A percentile compares a stretch with the other conserved stretches of the same genome.
Conservation (phyloP, 1,140 invertebrate species). For the Ephestia elutella region DNA sequence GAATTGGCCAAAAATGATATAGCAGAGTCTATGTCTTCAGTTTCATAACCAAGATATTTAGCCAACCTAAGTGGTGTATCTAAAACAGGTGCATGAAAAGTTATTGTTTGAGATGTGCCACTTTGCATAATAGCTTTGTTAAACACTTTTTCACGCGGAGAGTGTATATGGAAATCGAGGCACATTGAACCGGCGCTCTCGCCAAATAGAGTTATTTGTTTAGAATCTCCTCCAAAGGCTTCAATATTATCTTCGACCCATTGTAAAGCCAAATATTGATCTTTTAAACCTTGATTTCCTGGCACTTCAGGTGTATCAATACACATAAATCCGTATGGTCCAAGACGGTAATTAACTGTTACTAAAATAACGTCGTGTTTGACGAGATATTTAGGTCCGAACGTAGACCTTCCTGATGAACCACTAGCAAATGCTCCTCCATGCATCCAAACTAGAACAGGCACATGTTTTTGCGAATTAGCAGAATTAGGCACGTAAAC, state of each 20-base stretch:
- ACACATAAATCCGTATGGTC: slow-evolving; percentile 79
- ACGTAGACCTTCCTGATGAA: slow-evolving; percentile 48
- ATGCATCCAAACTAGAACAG: slow-evolving; percentile 82
- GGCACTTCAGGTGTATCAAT: slow-evolving; percentile 76
- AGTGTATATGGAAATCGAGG: slow-evolving; percentile 24
- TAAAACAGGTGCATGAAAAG: slow-evolving; percentile 4
- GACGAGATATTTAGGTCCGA: slow-evolving; percentile 72
- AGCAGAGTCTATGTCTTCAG: slow-evolving; percentile 17
- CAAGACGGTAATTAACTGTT: slow-evolving; percentile 77
- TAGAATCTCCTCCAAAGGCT: slow-evolving; percentile 80
- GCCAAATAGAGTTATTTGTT: slow-evolving; percentile 78
- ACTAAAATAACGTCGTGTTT: slow-evolving; percentile 74
- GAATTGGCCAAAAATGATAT: slow-evolving; percentile 14
- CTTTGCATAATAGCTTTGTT: slow-evolving; percentile 20
- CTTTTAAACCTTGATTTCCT: slow-evolving; percentile 81
- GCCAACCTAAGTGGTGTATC: slow-evolving; percentile 13
- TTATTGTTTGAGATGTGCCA: slow-evolving; percentile 11
- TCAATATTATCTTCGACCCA: slow-evolving; percentile 79
- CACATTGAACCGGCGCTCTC: slow-evolving; percentile 77
- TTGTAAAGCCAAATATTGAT: slow-evolving; percentile 78
- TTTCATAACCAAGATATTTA: slow-evolving; percentile 17
- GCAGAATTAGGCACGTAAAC: slow-evolving; percentile 29
- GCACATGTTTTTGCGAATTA: slow-evolving; percentile 27
- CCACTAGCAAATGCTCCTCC: slow-evolving; percentile 78
- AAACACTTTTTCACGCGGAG: slow-evolving; percentile 20